These are phyloP conservation scores for Cotesia typhae DNA, from an alignment of 1,140 invertebrate genomes.

Conservation along the genomic window DNA sequence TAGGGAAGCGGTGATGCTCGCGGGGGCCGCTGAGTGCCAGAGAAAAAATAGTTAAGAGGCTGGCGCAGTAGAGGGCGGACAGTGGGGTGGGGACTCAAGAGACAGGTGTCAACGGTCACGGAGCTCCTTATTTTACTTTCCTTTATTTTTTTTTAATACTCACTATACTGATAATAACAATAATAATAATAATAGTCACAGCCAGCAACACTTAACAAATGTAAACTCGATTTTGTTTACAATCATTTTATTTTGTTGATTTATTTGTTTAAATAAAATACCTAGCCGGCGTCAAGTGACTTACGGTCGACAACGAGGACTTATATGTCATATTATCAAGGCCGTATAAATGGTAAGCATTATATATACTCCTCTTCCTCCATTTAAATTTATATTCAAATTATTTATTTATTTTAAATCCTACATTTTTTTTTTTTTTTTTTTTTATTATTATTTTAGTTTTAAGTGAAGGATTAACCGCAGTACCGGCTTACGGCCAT, in stretches of 20 bases:
- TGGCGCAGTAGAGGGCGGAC: slow-evolving; percentile 62
- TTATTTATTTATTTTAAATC: too few relatives aligned
- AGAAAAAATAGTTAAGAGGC: slow-evolving; percentile 66
- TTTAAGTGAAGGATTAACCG: not conserved
- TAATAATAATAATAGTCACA: not conserved
- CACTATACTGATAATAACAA: slow-evolving; percentile 8
- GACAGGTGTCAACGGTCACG: slow-evolving; percentile 63
- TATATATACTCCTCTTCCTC: not conserved
- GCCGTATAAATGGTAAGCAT: slow-evolving; percentile 33
- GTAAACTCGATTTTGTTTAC: not conserved
- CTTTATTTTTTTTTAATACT: slow-evolving; percentile 27
- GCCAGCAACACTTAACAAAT: too few relatives aligned
- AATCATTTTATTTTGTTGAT: slow-evolving; percentile 25
- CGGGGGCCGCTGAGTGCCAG: slow-evolving; percentile 41
- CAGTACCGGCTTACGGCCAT: too few relatives aligned
- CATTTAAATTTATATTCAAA: too few relatives aligned
- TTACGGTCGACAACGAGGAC: not conserved
- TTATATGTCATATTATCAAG: slow-evolving; percentile 9
- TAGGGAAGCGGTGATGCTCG: slow-evolving; percentile 40
- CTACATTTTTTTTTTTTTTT: too few relatives aligned
- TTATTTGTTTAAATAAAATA: not conserved
- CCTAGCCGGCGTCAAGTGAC: not conserved
- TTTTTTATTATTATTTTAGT: too few relatives aligned
- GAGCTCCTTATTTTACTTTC: slow-evolving; percentile 35
- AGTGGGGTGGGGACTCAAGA: slow-evolving; percentile 59